phyloP scores from a whole-genome alignment of 2,113 vertebrate genomes.

The Tapirus terrestris region DNA sequence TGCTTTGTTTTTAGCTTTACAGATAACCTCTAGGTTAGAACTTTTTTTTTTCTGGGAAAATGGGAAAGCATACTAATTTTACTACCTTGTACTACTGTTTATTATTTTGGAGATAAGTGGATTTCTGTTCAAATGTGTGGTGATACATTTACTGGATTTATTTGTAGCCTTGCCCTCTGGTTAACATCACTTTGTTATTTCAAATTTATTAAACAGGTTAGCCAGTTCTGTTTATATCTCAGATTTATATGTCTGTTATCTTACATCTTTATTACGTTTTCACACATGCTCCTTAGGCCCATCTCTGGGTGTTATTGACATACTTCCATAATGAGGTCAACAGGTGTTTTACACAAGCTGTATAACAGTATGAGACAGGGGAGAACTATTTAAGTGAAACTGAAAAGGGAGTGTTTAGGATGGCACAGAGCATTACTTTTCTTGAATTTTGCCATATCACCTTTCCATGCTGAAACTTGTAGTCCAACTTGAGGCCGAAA shows the following conservation, averaged over 20 bases:
- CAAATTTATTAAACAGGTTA: neutral
- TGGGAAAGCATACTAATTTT: slow-evolving; percentile 54
- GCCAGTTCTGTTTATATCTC: neutral
- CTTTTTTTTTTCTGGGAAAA: neutral
- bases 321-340: slow-evolving; percentile 58
- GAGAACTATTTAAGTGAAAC: neutral
- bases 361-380: neutral
- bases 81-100: neutral
- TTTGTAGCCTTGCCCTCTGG: slow-evolving; percentile 4
- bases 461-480: slow-evolving; percentile 40
- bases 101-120: neutral
- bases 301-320: slow-evolving; percentile 27
- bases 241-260: neutral
- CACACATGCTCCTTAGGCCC: neutral
- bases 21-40: slow-evolving; percentile 10
- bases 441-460: neutral
- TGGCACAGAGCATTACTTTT: neutral
- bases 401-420: neutral
- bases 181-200: slow-evolving; percentile 45
- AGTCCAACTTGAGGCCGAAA: neutral
- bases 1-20: neutral
- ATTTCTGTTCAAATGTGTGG: neutral
- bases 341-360: slow-evolving; percentile 40
- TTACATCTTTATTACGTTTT: slow-evolving; percentile 28
- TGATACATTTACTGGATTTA: slow-evolving; percentile 46